Evolutionary conservation across 1,140 invertebrate genomes (phyloP).

Genomic region (Mizuhopecten yessoensis): DNA sequence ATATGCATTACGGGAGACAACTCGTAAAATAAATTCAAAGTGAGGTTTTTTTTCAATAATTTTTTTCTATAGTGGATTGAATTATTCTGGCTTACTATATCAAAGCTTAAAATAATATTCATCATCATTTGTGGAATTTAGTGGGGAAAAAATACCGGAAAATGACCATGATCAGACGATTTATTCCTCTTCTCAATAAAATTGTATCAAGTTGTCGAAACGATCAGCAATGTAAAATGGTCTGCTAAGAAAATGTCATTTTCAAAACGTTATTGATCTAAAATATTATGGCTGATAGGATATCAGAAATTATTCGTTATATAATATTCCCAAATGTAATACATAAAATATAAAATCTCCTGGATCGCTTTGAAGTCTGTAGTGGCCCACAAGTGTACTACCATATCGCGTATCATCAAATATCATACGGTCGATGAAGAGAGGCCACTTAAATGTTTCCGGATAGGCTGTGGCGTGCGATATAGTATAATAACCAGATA

Average conservation of each 20-base stretch:
- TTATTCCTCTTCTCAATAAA: no score
- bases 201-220: no score
- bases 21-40: no score
- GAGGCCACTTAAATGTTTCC: not conserved
- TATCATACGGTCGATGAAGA: not conserved
- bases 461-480: no score
- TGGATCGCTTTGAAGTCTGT: not conserved
- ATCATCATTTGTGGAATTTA: no score
- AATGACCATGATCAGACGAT: no score
- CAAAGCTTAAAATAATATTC: no score
- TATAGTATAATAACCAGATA: not conserved
- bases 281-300: not conserved
- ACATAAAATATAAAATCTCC: slow-evolving; percentile 8
- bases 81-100: no score
- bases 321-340: not conserved
- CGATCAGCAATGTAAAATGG: not conserved
- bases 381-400: not conserved
- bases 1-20: no score
- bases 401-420: not conserved
- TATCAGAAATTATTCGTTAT: not conserved
- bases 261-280: not conserved
- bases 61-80: no score
- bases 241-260: not conserved
- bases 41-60: no score
- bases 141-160: no score